Percentiles rank a stretch among this genome's conserved stretches.
These are phyloP conservation scores for Euura lappo DNA, from an alignment of 1,140 invertebrate species.

Conservation along the genomic window DNA sequence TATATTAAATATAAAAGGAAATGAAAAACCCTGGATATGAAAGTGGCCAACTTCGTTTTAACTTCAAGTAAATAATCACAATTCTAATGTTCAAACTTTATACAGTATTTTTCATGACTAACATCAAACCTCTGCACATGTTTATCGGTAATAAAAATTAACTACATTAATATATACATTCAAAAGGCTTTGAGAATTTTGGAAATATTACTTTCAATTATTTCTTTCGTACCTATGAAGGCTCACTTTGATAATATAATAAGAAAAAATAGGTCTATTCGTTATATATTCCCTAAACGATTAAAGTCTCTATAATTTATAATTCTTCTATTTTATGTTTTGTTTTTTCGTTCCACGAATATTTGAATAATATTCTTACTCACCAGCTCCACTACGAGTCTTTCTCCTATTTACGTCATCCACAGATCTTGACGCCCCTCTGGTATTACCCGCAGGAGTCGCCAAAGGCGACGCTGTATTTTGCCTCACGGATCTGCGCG, in stretches of 20 bases:
- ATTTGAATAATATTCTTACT: constrained; percentile 35
- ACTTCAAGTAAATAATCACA: neutral
- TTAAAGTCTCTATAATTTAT: neutral
- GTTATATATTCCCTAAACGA: constrained; percentile 1
- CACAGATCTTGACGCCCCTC: constrained; percentile 55
- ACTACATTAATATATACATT: too few relatives aligned
- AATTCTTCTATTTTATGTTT: neutral
- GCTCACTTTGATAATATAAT: neutral
- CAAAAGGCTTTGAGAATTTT: neutral
- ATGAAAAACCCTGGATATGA: neutral
- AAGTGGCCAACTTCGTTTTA: neutral
- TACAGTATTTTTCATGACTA: neutral
- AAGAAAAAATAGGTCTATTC: neutral
- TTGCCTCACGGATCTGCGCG: constrained; percentile 56
- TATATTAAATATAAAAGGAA: neutral
- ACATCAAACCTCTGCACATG: neutral
- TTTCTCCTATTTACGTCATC: constrained; percentile 59
- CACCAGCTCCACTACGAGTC: constrained; percentile 60
- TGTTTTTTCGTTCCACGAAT: neutral
- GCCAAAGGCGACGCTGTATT: constrained; percentile 56
- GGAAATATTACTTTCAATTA: constrained; percentile 1
- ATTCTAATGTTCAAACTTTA: neutral
- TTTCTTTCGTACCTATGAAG: neutral
- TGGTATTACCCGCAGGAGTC: constrained; percentile 56
- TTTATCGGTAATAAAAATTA: too few relatives aligned